Conservation (phyloP, 2,113 vertebrate species). For the Dipodomys ordii region DNA sequence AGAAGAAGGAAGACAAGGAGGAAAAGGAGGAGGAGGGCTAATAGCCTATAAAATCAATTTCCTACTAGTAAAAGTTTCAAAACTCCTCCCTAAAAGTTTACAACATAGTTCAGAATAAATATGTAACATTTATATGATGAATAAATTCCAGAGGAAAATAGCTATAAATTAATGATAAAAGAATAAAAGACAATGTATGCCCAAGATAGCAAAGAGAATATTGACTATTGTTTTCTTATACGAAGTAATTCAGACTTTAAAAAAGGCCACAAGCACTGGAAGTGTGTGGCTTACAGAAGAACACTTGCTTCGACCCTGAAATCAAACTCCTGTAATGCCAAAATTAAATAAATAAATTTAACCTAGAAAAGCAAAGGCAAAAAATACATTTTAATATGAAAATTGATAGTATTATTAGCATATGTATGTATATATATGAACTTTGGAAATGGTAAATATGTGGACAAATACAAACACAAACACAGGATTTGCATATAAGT, state of each 20-base stretch:
- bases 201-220: not conserved
- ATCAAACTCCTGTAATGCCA: no score
- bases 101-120: not conserved
- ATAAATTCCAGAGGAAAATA: not conserved
- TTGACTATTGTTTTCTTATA: not conserved
- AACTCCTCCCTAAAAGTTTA: not conserved
- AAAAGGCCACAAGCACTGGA: no score
- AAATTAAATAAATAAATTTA: no score
- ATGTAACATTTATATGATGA: not conserved
- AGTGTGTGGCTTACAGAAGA: no score
- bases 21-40: no score
- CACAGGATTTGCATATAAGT: not conserved
- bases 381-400: not conserved
- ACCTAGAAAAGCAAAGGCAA: not conserved
- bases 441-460: not conserved
- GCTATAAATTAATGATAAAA: not conserved
- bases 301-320: no score
- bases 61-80: not conserved
- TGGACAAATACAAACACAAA: not conserved
- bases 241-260: not conserved
- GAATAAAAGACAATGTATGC: not conserved
- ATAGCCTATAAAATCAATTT: not conserved
- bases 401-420: slow-evolving; percentile 25
- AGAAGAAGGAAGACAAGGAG: no score
- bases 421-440: not conserved